Evolutionary conservation across 2,113 vertebrate genomes (phyloP).

Genomic region (Tympanuchus pallidicinctus): DNA sequence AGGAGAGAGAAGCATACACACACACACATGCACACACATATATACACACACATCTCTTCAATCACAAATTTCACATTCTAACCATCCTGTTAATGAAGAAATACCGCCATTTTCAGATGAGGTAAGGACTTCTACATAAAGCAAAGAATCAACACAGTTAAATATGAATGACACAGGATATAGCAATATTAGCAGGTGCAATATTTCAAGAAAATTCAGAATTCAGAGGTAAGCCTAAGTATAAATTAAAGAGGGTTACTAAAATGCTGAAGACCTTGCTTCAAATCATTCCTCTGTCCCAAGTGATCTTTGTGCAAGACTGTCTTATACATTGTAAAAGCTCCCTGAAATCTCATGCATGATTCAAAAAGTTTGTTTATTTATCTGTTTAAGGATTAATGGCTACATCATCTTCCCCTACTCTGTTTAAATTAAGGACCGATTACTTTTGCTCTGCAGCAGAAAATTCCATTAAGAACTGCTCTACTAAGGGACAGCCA

Average conservation of each 20-base stretch:
- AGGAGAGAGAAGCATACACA: not conserved
- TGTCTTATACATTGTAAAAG: not conserved
- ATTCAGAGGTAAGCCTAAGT: not conserved
- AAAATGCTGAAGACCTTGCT: not conserved
- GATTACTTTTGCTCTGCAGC: constrained; percentile 9
- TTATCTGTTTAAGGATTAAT: constrained; percentile 49
- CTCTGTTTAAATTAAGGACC: constrained; percentile 9
- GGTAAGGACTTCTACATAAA: not conserved
- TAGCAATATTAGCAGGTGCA: not conserved
- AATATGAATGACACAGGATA: not conserved
- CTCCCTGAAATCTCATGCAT: constrained; percentile 23
- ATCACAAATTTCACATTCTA: not conserved
- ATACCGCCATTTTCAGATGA: not conserved
- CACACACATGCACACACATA: not conserved
- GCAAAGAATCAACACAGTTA: not conserved
- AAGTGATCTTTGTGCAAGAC: not conserved
- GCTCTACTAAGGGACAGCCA: rapidly evolving
- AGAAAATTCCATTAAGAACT: constrained; percentile 20
- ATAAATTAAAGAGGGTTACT: not conserved
- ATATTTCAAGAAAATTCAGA: not conserved
- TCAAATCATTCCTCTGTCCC: not conserved
- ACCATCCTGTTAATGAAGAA: not conserved
- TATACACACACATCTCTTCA: not conserved
- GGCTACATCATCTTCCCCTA: not conserved
- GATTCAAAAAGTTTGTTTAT: constrained; percentile 26